Percentiles rank a stretch among this genome's conserved stretches.
These are phyloP conservation scores for Loris lydekkerianus DNA, from an alignment of 2,797 vertebrate species.

Conservation along the genomic window DNA sequence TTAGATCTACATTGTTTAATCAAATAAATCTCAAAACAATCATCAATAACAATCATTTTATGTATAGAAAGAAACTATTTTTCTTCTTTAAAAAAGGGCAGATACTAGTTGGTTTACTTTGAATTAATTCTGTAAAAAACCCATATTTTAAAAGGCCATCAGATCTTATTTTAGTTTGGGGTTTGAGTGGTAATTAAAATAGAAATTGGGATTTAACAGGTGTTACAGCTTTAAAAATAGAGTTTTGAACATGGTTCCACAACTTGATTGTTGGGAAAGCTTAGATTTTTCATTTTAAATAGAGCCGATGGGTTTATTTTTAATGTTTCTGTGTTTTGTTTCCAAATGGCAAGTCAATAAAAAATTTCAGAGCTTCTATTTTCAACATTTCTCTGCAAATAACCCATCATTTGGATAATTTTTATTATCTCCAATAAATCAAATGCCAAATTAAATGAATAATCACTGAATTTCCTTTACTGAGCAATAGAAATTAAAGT, in stretches of 20 bases:
- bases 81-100: conserved; percentile 33
- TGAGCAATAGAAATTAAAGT: not conserved
- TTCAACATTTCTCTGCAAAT: conserved; percentile 37
- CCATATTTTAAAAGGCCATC: not conserved
- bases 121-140: conserved; percentile 48
- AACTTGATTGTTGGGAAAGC: not conserved
- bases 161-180: conserved; percentile 39
- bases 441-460: conserved; percentile 26
- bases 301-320: conserved; percentile 52
- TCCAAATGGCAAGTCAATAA: conserved; percentile 50
- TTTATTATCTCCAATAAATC: not conserved
- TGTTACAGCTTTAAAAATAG: conserved; percentile 43
- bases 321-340: conserved; percentile 63
- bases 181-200: conserved; percentile 24
- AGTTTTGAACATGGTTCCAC: conserved; percentile 43
- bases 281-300: conserved; percentile 45
- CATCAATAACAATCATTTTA: not conserved
- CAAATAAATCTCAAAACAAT: conserved; percentile 43
- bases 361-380: conserved; percentile 42
- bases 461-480: not conserved
- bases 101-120: conserved; percentile 22
- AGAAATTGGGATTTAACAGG: conserved; percentile 48
- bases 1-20: not conserved
- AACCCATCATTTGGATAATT: not conserved
- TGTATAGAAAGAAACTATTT: conserved; percentile 34